phyloP scores from a whole-genome alignment of 2,797 vertebrate species.

The Myotis vivesi region DNA sequence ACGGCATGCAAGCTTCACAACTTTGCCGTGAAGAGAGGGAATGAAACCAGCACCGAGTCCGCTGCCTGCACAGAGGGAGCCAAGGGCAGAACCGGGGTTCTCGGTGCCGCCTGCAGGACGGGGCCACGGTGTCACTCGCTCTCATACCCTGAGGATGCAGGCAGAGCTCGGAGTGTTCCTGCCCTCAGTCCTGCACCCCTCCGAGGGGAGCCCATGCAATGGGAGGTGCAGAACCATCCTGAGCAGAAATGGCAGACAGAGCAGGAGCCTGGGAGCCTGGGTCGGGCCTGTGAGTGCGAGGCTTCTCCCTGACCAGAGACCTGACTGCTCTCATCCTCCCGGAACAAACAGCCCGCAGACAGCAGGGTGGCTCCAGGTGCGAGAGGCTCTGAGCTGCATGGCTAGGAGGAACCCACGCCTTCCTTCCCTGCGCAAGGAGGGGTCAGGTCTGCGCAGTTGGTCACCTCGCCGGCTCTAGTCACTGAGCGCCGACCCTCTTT shows the following conservation, averaged over 20 bases:
- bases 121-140: accelerated
- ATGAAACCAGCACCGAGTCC: accelerated
- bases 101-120: neutral
- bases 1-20: no score
- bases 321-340: no score
- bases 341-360: no score
- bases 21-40: neutral
- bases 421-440: neutral
- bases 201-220: neutral
- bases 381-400: neutral
- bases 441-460: accelerated
- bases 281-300: neutral
- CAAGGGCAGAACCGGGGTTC: accelerated
- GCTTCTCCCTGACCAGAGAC: no score
- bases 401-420: neutral
- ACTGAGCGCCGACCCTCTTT: neutral
- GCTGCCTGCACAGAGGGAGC: neutral
- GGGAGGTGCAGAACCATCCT: accelerated
- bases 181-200: neutral
- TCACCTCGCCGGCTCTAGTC: neutral
- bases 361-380: no score
- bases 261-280: accelerated
- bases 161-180: neutral
- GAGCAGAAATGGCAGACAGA: no score
- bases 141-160: accelerated